Percentiles rank a stretch among this genome's conserved stretches.
Conservation (phyloP, 2,113 vertebrate species). For the Gila orcuttii region DNA sequence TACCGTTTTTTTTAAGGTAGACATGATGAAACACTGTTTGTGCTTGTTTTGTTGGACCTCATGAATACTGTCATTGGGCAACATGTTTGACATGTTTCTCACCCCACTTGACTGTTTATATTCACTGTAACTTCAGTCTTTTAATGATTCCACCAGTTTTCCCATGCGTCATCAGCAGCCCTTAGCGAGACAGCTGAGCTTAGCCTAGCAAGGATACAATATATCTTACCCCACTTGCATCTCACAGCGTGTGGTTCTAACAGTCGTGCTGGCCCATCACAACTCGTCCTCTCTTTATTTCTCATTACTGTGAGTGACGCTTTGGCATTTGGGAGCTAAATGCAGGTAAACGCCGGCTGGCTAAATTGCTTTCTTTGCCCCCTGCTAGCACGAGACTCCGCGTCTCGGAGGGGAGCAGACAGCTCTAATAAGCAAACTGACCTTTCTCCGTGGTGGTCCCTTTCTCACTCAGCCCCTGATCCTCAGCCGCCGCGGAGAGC, state of each 20-base stretch:
- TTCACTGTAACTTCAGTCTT: background rate
- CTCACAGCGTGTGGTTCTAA: background rate
- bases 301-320: conserved; percentile 46
- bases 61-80: background rate
- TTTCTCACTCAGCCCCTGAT: conserved; percentile 14
- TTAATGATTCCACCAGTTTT: background rate
- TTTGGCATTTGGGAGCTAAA: conserved; percentile 50
- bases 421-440: conserved; percentile 57
- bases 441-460: conserved; percentile 56
- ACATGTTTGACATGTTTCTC: background rate
- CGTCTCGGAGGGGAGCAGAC: conserved; percentile 44
- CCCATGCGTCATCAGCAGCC: background rate
- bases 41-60: background rate
- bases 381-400: conserved; percentile 30
- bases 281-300: conserved; percentile 30
- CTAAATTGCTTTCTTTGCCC: conserved; percentile 54
- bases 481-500: conserved; percentile 9
- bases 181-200: background rate
- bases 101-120: background rate
- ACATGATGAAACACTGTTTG: background rate
- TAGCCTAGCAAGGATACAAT: background rate
- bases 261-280: conserved; percentile 18
- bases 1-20: background rate
- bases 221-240: background rate
- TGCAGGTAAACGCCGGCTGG: conserved; percentile 48